phyloP scores from a whole-genome alignment of 2,797 vertebrate species.

The Gephyroberyx darwinii region DNA sequence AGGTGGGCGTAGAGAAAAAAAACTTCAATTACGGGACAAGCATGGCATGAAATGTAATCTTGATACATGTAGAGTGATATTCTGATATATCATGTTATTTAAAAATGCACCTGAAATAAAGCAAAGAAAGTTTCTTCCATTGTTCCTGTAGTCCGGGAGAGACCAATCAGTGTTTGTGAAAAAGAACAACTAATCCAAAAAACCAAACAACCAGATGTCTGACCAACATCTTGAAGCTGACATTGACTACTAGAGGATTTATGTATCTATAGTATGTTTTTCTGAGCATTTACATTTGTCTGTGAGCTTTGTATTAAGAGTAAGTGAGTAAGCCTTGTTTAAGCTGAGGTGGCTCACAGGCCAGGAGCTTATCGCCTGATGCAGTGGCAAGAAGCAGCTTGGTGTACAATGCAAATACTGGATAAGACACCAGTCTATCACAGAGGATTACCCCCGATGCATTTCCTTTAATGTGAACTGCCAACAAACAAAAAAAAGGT shows the following conservation, averaged over 20 bases:
- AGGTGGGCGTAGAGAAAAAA: not conserved
- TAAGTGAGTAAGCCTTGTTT: conserved; percentile 39
- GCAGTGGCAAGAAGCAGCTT: conserved; percentile 61
- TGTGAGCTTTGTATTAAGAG: conserved; percentile 28
- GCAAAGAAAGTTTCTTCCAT: too few relatives aligned
- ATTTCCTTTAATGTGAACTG: conserved; percentile 44
- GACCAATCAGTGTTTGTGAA: too few relatives aligned
- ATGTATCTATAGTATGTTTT: conserved; percentile 22
- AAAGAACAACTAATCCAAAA: too few relatives aligned
- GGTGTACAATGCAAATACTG: conserved; percentile 59
- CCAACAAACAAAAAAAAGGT: conserved; percentile 14
- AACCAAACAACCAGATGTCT: too few relatives aligned
- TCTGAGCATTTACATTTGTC: conserved; percentile 48
- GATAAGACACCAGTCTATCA: conserved; percentile 55
- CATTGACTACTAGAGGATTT: not conserved
- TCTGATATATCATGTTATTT: too few relatives aligned
- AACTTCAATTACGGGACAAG: not conserved
- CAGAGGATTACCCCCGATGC: conserved; percentile 50
- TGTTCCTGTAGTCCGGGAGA: too few relatives aligned
- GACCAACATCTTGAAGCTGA: too few relatives aligned
- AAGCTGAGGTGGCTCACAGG: conserved; percentile 55
- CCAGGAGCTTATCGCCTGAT: conserved; percentile 59
- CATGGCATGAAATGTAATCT: too few relatives aligned
- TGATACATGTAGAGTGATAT: too few relatives aligned
- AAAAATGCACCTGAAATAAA: too few relatives aligned